Evolutionary conservation across 2,797 vertebrate species (phyloP), one percentile per base, ranked within the genome.

Genomic region (Valencia hispanica): DNA sequence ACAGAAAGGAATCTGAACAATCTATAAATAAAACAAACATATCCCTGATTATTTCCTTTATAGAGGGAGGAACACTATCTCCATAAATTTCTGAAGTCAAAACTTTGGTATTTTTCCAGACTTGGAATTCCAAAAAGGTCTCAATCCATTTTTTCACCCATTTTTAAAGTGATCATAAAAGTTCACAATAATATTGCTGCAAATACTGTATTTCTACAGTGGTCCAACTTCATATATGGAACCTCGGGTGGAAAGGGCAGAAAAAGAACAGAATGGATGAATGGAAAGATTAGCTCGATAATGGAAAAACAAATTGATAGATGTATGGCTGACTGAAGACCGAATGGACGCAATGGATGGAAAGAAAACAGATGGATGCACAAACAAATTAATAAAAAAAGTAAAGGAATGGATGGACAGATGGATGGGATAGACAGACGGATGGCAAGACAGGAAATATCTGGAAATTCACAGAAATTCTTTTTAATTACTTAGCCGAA

Each of bases 1-100:
- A 94, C 98, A 99, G 93, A 99, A 99, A 4, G 98, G 98, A 87
- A 99, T 98, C 93, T 99, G 98, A 53, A 95, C 96, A 66, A 99
- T 97, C 98, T 99, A 69, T 55, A 43, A 75, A 43, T 8, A 85
- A 68, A 14, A 72, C 4, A 61, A 4, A 14, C 1, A 9, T 3
- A 5, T 36, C 0, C 57, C 70, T 27, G 51, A 25, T 22, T 41
- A 39, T 57, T 69, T n/a, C 0, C 14, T 80, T 11, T 4, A 2
- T 22, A 4, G 7, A 57, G 50, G 70, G 34, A 27, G 25, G 36
- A 1, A 27, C 48, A 20, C 20, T 0, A 6, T 51, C 50, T 51
- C 25, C 51, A 53, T 9, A n/a, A 9, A 53, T 9, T n/a, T 53
- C 51, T 53, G 2, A 10, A n/a, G 8, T 51, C 20, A 51, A 51